Conservation (phyloP, 2,797 vertebrate genomes). For the Anas acuta region DNA sequence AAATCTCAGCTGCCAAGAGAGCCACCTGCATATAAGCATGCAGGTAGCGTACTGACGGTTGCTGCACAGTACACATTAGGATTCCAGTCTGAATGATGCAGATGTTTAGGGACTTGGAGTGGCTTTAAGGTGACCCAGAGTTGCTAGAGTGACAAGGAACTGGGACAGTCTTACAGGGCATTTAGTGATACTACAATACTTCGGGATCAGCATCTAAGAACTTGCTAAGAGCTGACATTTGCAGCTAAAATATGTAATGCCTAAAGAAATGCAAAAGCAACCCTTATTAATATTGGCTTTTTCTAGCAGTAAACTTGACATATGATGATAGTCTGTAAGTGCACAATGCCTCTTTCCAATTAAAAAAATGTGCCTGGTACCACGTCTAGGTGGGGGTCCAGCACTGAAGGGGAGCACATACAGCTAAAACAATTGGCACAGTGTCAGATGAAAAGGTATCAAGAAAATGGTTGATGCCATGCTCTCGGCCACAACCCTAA, state of each 20-base stretch:
- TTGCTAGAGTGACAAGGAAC: constrained; percentile 49
- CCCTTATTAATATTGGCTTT: constrained; percentile 16
- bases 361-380: constrained; percentile 1
- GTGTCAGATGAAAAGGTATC: constrained; percentile 2
- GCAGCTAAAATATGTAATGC: constrained; percentile 31
- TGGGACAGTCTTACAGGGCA: constrained; percentile 1
- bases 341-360: constrained; percentile 12
- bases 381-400: background rate
- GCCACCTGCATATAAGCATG: constrained; percentile 44
- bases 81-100: constrained; percentile 62
- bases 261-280: constrained; percentile 30
- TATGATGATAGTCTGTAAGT: constrained; percentile 7
- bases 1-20: constrained; percentile 43
- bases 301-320: constrained; percentile 16
- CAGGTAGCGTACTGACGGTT: constrained; percentile 6
- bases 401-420: background rate
- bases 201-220: constrained; percentile 21
- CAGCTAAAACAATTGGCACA: background rate
- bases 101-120: constrained; percentile 51
- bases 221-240: constrained; percentile 34
- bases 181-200: constrained; percentile 22
- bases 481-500: background rate
- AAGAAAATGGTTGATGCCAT: background rate
- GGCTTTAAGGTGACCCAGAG: constrained; percentile 57
- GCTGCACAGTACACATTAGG: constrained; percentile 7